Evolutionary conservation across 2,113 vertebrate species (phyloP).

Genomic region (Drymodes brunneopygia): DNA sequence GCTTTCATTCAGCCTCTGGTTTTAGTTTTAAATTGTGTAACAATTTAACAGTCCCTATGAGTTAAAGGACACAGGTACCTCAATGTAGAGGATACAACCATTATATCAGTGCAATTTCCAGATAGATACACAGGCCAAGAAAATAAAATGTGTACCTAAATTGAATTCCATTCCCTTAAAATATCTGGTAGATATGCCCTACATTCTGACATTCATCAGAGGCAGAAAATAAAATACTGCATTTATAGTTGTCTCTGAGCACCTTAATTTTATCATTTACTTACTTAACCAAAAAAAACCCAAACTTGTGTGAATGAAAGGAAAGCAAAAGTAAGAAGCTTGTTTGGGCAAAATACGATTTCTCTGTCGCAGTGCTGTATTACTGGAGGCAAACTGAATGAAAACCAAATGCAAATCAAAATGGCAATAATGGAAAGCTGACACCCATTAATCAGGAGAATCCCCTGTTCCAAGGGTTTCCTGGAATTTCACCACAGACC

Average conservation of each 20-base stretch:
- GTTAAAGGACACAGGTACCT: neutral
- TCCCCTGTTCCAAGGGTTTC: neutral
- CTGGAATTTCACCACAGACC: neutral
- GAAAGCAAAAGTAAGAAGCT: neutral
- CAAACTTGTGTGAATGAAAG: neutral
- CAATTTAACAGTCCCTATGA: neutral
- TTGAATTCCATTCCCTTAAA: neutral
- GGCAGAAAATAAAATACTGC: neutral
- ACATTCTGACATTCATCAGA: neutral
- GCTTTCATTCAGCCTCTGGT: neutral
- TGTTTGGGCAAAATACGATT: neutral
- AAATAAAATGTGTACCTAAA: neutral
- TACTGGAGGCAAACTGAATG: neutral
- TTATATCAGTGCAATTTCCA: neutral
- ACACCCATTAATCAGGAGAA: neutral
- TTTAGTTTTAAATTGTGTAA: neutral
- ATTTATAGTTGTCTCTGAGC: neutral
- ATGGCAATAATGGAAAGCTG: neutral
- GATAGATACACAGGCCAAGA: neutral
- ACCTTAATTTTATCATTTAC: neutral
- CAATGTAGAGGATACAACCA: neutral
- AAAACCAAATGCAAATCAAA: neutral
- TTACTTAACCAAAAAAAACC: neutral
- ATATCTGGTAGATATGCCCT: neutral
- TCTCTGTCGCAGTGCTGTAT: fast-evolving